Evolutionary conservation across 2,888 invertebrate species (phyloP).

Genomic region (Chrysolina americana): DNA sequence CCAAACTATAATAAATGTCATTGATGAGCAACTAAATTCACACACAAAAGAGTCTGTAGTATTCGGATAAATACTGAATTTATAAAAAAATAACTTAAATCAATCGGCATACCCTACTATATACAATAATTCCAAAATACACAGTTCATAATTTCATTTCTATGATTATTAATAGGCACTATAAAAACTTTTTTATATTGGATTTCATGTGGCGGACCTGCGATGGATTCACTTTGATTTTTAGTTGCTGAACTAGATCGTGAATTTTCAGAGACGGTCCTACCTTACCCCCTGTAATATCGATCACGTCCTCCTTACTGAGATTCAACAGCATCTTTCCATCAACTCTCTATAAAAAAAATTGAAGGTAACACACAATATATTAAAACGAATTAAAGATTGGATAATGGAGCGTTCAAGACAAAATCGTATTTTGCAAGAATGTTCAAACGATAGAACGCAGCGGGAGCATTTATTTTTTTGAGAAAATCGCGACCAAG

Average conservation of each 20-base stretch:
- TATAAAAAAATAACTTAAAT: conserved; percentile 42
- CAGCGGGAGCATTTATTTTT: too few species aligned
- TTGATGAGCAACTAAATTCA: conserved; percentile 46
- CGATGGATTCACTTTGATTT: conserved; percentile 85
- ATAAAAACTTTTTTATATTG: conserved; percentile 78
- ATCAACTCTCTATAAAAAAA: conserved; percentile 78
- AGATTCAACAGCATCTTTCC: conserved; percentile 86
- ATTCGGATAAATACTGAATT: conserved; percentile 46
- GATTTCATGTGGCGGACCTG: conserved; percentile 77
- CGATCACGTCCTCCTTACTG: conserved; percentile 92
- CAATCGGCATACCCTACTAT: conserved; percentile 38
- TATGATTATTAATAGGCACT: conserved; percentile 67
- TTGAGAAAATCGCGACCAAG: too few species aligned
- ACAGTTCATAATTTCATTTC: conserved; percentile 21
- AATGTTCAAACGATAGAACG: too few species aligned
- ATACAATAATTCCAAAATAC: conserved; percentile 30
- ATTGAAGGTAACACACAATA: neutral
- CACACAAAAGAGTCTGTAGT: conserved; percentile 43
- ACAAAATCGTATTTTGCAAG: too few species aligned
- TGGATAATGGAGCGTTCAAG: too few species aligned
- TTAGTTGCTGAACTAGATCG: conserved; percentile 92
- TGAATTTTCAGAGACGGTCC: conserved; percentile 95
- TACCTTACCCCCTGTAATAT: conserved; percentile 92
- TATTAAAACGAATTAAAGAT: too few species aligned
- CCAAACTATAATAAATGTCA: conserved; percentile 24